Percentiles rank a stretch among this genome's conserved stretches.
Conservation (phyloP, 2,113 vertebrate species). For the Hypanus sabinus region DNA sequence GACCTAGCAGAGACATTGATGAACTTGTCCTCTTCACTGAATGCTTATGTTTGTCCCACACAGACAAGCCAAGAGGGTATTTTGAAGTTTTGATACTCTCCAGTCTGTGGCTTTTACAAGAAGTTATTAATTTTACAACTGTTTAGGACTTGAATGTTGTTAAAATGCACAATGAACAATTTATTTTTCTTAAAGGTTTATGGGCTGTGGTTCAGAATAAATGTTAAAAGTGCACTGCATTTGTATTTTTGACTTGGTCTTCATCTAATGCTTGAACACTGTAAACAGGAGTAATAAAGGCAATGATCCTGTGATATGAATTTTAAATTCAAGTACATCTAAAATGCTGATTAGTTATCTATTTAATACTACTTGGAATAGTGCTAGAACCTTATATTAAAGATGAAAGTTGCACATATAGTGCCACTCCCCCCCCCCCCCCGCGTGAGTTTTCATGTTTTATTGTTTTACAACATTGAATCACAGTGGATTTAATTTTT, state of each 20-base stretch:
- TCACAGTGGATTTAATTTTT: too few relatives aligned
- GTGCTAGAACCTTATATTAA: neutral
- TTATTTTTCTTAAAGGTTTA: conserved; percentile 26
- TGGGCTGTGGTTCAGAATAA: neutral
- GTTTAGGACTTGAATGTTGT: conserved; percentile 24
- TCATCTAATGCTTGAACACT: neutral
- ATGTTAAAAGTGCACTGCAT: neutral
- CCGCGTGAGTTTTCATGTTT: too few relatives aligned
- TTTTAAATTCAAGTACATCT: neutral
- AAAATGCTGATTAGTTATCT: neutral
- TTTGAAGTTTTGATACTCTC: conserved; percentile 22
- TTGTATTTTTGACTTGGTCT: conserved; percentile 8
- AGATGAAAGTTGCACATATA: neutral
- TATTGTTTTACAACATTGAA: too few relatives aligned
- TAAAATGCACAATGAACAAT: conserved; percentile 22
- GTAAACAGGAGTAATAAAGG: neutral
- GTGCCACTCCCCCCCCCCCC: too few relatives aligned
- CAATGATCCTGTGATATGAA: neutral
- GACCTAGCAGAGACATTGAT: neutral
- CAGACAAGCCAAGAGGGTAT: conserved; percentile 22
- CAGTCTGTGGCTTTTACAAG: conserved; percentile 30
- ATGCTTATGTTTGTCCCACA: conserved; percentile 3
- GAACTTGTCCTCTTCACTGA: conserved; percentile 20
- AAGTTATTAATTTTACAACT: conserved; percentile 29
- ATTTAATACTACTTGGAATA: neutral